A percentile compares a stretch with the other conserved stretches of the same genome.
Evolutionary conservation across 1,140 invertebrate genomes (phyloP).

Genomic region (Coptotermes formosanus): DNA sequence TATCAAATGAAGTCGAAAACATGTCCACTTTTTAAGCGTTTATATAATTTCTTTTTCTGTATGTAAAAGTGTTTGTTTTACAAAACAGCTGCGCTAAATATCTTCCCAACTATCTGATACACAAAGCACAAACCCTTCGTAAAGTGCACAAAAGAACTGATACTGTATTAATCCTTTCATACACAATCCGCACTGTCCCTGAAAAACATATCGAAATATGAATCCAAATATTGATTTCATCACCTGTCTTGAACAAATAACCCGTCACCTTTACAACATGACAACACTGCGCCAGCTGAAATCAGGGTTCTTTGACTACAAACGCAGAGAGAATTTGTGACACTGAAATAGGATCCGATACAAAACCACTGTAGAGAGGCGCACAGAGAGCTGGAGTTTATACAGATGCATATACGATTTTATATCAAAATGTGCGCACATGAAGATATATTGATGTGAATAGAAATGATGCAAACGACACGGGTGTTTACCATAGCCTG

Average conservation of each 20-base stretch:
- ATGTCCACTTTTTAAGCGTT: no score
- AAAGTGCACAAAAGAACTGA: no score
- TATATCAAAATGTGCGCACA: background rate
- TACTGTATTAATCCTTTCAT: no score
- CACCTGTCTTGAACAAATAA: background rate
- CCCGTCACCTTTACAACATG: background rate
- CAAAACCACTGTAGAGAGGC: background rate
- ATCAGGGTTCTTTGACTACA: background rate
- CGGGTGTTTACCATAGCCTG: background rate
- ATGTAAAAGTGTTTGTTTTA: no score
- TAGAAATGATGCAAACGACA: background rate
- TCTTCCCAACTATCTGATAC: no score
- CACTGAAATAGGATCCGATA: background rate
- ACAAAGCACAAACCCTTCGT: no score
- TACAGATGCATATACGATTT: background rate
- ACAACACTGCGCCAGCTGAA: background rate
- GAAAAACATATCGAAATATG: no score
- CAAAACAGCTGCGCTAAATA: no score
- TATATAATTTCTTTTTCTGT: no score
- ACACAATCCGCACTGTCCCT: no score
- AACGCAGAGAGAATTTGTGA: background rate
- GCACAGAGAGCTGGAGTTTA: background rate
- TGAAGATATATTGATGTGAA: background rate
- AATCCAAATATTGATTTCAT: background rate
- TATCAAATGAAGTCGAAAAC: no score